A percentile compares a stretch with the other conserved stretches of the same genome.
Conservation (phyloP, 1,140 invertebrate genomes). For the Papilio helenus region DNA sequence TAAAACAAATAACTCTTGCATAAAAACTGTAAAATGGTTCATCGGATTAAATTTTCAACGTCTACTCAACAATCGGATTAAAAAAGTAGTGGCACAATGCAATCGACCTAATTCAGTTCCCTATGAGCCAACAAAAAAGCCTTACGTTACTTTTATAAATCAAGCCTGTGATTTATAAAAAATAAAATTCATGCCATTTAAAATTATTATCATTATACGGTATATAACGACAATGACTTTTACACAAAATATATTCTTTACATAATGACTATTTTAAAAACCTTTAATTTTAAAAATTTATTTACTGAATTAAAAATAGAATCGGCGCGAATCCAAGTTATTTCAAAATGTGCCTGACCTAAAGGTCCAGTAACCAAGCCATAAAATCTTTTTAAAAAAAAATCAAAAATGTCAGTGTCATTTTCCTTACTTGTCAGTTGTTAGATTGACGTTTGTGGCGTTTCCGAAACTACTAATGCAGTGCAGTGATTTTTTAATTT, state of each 20-base stretch:
- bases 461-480: slow-evolving; percentile 24
- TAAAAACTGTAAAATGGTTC: neutral
- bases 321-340: neutral
- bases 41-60: neutral
- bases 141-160: neutral
- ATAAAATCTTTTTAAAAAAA: neutral
- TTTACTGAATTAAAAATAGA: neutral
- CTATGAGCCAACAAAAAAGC: neutral
- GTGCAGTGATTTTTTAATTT: slow-evolving; percentile 38
- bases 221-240: neutral
- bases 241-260: neutral
- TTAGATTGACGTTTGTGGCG: slow-evolving; percentile 34
- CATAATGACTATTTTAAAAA: neutral
- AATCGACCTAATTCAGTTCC: neutral
- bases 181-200: neutral
- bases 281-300: neutral
- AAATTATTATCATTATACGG: too few relatives aligned
- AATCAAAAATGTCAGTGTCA: slow-evolving; percentile 25
- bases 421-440: neutral
- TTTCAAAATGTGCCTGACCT: neutral
- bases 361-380: neutral
- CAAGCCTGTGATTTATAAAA: neutral
- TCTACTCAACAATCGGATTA: slow-evolving; percentile 4
- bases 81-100: neutral
- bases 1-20: slow-evolving; percentile 1